phyloP scores from a whole-genome alignment of 2,888 invertebrate species.

The Tenthredo livida region DNA sequence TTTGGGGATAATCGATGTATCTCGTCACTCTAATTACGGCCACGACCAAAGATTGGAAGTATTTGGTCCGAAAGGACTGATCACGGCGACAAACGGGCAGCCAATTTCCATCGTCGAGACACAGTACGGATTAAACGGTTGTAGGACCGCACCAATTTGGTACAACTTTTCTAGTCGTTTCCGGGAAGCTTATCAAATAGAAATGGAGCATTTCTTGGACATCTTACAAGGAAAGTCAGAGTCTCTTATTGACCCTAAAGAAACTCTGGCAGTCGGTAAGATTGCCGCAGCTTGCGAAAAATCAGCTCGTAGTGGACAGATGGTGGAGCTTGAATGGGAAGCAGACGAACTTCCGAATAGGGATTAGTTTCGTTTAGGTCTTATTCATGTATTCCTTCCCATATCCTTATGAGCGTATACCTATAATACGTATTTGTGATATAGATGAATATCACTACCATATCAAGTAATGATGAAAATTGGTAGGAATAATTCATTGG shows the following conservation, averaged over 20 bases:
- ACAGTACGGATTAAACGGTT: constrained; percentile 76
- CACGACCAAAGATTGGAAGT: constrained; percentile 86
- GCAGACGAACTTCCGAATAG: constrained; percentile 76
- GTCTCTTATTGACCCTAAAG: constrained; percentile 78
- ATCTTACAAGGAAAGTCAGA: constrained; percentile 79
- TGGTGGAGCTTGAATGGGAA: constrained; percentile 80
- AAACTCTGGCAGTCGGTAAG: constrained; percentile 81
- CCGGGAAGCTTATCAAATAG: constrained; percentile 79
- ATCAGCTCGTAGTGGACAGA: constrained; percentile 80
- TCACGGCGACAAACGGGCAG: constrained; percentile 81
- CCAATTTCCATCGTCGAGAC: constrained; percentile 79
- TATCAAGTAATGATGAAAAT: not conserved
- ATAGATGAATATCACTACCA: not conserved
- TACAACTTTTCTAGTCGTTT: constrained; percentile 83
- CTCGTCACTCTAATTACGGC: constrained; percentile 83
- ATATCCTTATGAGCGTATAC: no score
- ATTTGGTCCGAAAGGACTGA: constrained; percentile 82
- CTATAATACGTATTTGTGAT: not conserved
- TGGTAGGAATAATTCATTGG: not conserved
- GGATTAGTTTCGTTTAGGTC: constrained; percentile 65
- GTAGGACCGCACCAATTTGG: constrained; percentile 80
- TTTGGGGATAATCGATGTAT: constrained; percentile 83
- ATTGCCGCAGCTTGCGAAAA: constrained; percentile 82
- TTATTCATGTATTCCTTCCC: no score
- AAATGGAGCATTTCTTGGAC: constrained; percentile 83